phyloP scores from a whole-genome alignment of 2,113 vertebrate species.

The Phoenicopterus ruber region DNA sequence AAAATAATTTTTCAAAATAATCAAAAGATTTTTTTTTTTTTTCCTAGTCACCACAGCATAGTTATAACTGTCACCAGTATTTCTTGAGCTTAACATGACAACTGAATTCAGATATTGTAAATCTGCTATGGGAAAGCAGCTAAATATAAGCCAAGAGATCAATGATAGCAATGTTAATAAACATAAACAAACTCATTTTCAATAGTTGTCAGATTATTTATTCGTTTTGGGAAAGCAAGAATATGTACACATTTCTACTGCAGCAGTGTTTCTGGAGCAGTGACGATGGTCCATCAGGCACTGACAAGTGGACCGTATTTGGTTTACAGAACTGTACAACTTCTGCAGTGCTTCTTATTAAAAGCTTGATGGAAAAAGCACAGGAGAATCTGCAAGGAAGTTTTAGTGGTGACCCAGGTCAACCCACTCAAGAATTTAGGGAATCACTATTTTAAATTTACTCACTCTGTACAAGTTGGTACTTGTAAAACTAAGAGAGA shows the following conservation, averaged over 20 bases:
- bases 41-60: neutral
- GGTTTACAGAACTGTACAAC: neutral
- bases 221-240: neutral
- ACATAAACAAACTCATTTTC: neutral
- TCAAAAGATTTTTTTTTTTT: neutral
- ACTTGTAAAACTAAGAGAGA: neutral
- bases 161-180: neutral
- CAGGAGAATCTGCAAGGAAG: neutral
- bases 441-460: neutral
- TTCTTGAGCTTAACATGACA: neutral
- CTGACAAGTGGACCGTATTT: neutral
- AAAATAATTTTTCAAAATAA: neutral
- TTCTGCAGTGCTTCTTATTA: neutral
- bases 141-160: neutral
- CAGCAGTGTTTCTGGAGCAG: neutral
- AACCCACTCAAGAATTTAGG: neutral
- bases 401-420: neutral
- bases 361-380: neutral
- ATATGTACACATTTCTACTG: neutral
- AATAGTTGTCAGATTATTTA: neutral
- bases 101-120: neutral
- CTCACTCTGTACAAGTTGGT: neutral
- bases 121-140: neutral
- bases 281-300: neutral
- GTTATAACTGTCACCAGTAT: neutral